Evolutionary conservation across 1,140 invertebrate species (phyloP), one percentile per base, ranked within the genome.

Genomic region (Bombus picipes): DNA sequence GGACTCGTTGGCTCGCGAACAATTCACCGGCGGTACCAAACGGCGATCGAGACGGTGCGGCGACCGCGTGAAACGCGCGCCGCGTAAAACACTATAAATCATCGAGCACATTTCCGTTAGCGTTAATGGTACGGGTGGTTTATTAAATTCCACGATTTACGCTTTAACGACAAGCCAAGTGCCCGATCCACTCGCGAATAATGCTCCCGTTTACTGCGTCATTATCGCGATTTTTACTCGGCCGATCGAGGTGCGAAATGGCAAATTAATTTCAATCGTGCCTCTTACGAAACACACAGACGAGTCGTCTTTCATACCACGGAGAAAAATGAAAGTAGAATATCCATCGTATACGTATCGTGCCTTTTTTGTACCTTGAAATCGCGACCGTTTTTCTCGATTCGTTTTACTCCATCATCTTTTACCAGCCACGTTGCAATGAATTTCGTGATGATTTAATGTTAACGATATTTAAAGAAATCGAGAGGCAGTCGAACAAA

Each of bases 61-160:
- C 65, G 13, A 28, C 57, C 75, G 37, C 22, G 53, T 53, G 43
- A 65, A 82, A 65, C 71, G 71, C 34, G 41, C 39, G 37, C 22
- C 53, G 39, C 22, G 76, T 37, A 83, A 77, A 68, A 39, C 59
- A 53, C 43, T 39, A 71, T 89, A 88, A 90, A 89, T 89, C 88
- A 89, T 78, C 53, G 66, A n/a, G 13, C 88, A 34, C 71, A 43
- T 85, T 89, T 76, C 79, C 68, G 10, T 70, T 25, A 47, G 79
- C 79, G 62, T 84, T 87, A 87, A 89, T 79, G 81, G 65, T 62
- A 74, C 65, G 70, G 74, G 83, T 47, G 74, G 82, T 90, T 80
- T 82, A 81, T 90, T 90, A 90, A 90, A 90, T 90, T 88, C 87
- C 82, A 59, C 79, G 81, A 80, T 84, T 87, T 73, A 82, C 43